Evolutionary conservation across 30 jellyfish, hydroid and myxozoan genomes (phyloP), one percentile per base, ranked within the genome.

Genomic region (Clytia hemisphaerica): DNA sequence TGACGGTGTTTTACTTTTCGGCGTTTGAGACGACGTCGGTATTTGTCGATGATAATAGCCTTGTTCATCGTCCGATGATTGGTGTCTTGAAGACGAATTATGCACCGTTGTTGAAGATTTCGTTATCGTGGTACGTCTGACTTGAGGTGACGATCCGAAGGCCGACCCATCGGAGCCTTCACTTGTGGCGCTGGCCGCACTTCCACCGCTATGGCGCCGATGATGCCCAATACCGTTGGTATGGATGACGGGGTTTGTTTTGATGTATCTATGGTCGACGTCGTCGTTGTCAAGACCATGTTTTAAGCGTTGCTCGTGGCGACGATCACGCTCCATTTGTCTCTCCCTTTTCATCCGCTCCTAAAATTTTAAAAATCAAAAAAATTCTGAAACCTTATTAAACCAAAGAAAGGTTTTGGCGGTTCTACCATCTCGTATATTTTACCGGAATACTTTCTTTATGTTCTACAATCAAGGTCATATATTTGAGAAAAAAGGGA

Each of bases 261-360:
- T n/a, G n/a, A n/a, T n/a, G n/a, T n/a, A n/a, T n/a, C n/a, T n/a
- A 31, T 57, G 70, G 48, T 57, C 14, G 35, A 57, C 70, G 50
- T 45, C 70, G 44, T 57, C 30, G 25, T 57, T 38, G 27, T 57
- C 44, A 57, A 14, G 28, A 12, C 30, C 70, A 22, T 57, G 70
- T 22, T 26, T 33, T 22, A 31, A 22, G 15, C 70, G 27, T 57
- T 57, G 37, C 2, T 57, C 38, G 48, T 57, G 70, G 7, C 70
- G 25, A 9, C 37, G 25, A 33, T 57, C 70, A 22, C 70, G 25
- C 30, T 57, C 70, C 25, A 38, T 38, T 57, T 57, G 70, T 0
- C 70, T 38, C 15, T 57, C 70, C 30, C 70, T 28, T 22, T 45
- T 57, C 7, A 31, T 45, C 16, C 35, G 27, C 44, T 57, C 70